These are phyloP conservation scores for Acanthopagrus latus DNA, from an alignment of 2,797 vertebrate species.

Conservation along the genomic window DNA sequence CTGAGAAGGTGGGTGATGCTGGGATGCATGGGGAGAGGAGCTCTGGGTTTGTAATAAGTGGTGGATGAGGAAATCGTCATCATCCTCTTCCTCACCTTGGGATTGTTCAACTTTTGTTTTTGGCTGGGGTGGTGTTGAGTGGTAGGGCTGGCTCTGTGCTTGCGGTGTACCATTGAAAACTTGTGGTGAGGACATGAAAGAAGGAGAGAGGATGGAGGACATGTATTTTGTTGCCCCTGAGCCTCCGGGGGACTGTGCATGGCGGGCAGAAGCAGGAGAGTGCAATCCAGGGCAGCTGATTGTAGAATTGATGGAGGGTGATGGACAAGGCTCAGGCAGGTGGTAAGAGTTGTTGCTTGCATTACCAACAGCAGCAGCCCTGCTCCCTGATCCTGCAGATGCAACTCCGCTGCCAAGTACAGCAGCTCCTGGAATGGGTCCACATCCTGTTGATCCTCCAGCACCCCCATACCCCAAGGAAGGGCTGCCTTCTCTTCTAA, in stretches of 20 bases:
- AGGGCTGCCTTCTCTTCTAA: slow-evolving; percentile 87
- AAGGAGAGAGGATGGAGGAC: slow-evolving; percentile 88
- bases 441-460: slow-evolving; percentile 72
- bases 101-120: slow-evolving; percentile 84
- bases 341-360: slow-evolving; percentile 80
- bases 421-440: slow-evolving; percentile 58
- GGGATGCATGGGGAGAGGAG: slow-evolving; percentile 79
- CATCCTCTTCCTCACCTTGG: slow-evolving; percentile 81
- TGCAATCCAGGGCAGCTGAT: slow-evolving; percentile 89
- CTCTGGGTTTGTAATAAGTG: slow-evolving; percentile 91
- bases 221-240: slow-evolving; percentile 88
- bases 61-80: slow-evolving; percentile 92
- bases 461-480: slow-evolving; percentile 85
- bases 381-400: slow-evolving; percentile 69
- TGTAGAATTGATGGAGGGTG: slow-evolving; percentile 82
- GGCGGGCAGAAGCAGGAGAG: slow-evolving; percentile 86
- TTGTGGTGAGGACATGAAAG: slow-evolving; percentile 89
- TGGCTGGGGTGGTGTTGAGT: slow-evolving; percentile 74
- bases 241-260: slow-evolving; percentile 82
- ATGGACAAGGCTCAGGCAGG: slow-evolving; percentile 88
- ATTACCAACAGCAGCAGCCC: slow-evolving; percentile 64
- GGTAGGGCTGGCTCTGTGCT: slow-evolving; percentile 83
- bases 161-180: slow-evolving; percentile 77
- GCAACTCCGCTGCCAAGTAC: slow-evolving; percentile 64
- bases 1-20: slow-evolving; percentile 77